Percentiles rank a stretch among this genome's conserved stretches.
phyloP scores from a whole-genome alignment of 2,113 vertebrate species.

The Oreotrochilus melanogaster region DNA sequence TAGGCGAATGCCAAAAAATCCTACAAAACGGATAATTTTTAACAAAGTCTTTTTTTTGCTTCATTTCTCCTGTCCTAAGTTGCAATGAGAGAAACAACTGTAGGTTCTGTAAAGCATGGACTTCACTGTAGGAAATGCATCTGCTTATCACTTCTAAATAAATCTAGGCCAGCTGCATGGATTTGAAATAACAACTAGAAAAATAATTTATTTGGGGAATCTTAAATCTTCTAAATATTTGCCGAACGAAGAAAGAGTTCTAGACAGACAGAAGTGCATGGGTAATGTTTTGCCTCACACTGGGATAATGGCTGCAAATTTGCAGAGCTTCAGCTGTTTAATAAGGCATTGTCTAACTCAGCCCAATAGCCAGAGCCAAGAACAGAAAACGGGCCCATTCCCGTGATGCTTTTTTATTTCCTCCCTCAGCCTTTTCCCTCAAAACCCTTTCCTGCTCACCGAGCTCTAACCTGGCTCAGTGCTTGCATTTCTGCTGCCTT shows the following conservation, averaged over 20 bases:
- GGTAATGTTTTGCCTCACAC: neutral
- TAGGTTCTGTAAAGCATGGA: neutral
- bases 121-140: neutral
- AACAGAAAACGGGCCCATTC: neutral
- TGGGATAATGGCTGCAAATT: slow-evolving; percentile 10
- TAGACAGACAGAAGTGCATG: neutral
- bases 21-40: neutral
- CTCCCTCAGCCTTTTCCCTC: neutral
- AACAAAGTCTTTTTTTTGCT: neutral
- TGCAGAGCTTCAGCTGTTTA: neutral
- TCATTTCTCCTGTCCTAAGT: neutral
- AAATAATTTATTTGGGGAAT: neutral
- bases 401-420: neutral
- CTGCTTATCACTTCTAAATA: neutral
- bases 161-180: accelerated
- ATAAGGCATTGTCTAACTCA: neutral
- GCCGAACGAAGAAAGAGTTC: neutral
- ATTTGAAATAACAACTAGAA: neutral
- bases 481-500: neutral
- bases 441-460: neutral
- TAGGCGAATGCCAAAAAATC: neutral
- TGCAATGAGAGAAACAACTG: neutral
- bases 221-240: neutral
- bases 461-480: neutral
- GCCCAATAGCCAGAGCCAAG: neutral